Percentiles rank a stretch among this genome's conserved stretches.
Conservation (phyloP, 2,113 vertebrate genomes). For the Tenebrosternarchus preto region DNA sequence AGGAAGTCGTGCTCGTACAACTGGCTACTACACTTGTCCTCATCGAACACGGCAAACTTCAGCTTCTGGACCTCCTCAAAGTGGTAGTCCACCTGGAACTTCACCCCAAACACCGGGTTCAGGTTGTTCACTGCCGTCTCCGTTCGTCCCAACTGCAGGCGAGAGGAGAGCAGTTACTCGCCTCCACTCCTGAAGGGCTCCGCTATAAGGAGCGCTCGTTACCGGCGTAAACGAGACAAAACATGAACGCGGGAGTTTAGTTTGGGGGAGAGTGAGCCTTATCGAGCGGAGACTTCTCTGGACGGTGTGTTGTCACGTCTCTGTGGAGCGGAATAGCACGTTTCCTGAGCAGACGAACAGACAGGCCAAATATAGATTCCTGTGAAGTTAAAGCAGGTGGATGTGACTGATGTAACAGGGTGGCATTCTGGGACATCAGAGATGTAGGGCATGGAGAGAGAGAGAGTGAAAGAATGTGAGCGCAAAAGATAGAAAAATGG, state of each 20-base stretch:
- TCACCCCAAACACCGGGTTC: conserved; percentile 93
- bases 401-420: background rate
- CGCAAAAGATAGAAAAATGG: background rate
- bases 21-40: conserved; percentile 92
- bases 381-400: background rate
- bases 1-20: conserved; percentile 95
- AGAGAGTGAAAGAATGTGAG: background rate
- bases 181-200: background rate
- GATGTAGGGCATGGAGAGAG: background rate
- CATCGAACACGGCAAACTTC: conserved; percentile 94
- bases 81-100: conserved; percentile 93
- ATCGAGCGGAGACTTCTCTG: background rate
- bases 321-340: background rate
- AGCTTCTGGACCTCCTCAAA: conserved; percentile 98
- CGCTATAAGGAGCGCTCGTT: background rate
- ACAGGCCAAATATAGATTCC: background rate
- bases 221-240: background rate
- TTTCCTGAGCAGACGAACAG: background rate
- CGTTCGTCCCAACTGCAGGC: conserved; percentile 85
- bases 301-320: background rate
- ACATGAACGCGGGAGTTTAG: background rate
- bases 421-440: background rate
- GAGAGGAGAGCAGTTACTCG: background rate
- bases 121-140: conserved; percentile 95
- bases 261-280: background rate